Conservation (phyloP, 2,797 vertebrate genomes). For the Crenichthys baileyi region DNA sequence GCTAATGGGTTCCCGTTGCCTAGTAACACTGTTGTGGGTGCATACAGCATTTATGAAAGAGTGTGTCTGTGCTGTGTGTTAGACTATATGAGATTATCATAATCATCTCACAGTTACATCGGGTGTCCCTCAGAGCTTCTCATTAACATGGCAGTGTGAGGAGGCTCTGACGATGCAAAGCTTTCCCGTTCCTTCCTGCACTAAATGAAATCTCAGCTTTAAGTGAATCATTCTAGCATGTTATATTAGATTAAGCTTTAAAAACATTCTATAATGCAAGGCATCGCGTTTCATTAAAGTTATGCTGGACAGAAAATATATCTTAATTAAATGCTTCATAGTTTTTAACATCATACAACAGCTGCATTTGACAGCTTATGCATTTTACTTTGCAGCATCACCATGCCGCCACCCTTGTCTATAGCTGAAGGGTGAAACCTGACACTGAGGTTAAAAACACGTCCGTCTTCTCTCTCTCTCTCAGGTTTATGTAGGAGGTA, state of each 20-base stretch:
- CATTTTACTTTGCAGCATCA: conserved; percentile 28
- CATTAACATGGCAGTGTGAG: conserved; percentile 67
- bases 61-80: conserved; percentile 43
- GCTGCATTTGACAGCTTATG: background rate
- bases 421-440: conserved; percentile 22
- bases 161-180: conserved; percentile 33
- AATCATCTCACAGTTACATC: conserved; percentile 77
- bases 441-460: conserved; percentile 19
- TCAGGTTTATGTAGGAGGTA: conserved; percentile 9
- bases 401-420: conserved; percentile 17
- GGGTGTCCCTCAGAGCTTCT: conserved; percentile 68
- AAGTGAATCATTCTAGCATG: background rate
- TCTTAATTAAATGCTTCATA: background rate
- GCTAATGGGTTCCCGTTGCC: conserved; percentile 71
- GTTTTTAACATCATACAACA: background rate
- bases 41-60: conserved; percentile 61
- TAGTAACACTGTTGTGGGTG: conserved; percentile 78
- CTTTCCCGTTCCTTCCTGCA: background rate
- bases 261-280: background rate
- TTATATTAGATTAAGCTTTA: background rate
- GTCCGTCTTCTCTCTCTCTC: conserved; percentile 12
- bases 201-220: background rate
- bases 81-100: conserved; percentile 74
- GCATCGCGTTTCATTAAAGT: too few relatives aligned
- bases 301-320: too few relatives aligned